Evolutionary conservation across 2,888 invertebrate genomes (phyloP), one percentile per base, ranked within the genome.

Genomic region (Saturnia japonica): DNA sequence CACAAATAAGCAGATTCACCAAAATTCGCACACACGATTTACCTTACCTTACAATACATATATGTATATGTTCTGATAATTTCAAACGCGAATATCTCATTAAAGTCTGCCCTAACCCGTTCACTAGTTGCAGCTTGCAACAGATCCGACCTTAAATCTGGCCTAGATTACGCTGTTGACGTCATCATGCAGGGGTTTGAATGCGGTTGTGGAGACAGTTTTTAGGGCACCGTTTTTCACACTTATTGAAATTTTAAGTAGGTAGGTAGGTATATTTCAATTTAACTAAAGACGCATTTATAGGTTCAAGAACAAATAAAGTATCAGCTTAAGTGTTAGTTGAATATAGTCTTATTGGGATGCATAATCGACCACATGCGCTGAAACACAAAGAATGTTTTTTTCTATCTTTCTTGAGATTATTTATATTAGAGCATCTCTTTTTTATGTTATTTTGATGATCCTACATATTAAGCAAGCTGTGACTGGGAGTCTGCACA

Each of bases 151-250:
- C 64, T 64, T 64, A 64, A 40, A 64, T 81, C 79, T 77, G 80
- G 79, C 79, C 81, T 73, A 74, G 74, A 71, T 78, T 75, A 71
- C 78, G 71, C 64, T 62, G 69, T 71, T 77, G 79, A 80, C 81
- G 82, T 81, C 82, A 82, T 72, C 22, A 71, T 78, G 81, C 78
- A 71, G 75, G 74, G 73, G 22, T 60, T 43, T 40, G 69, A 80
- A 81, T 80, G 78, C 78, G 72, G 67, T 72, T 74, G 74, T 73
- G 74, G 71, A 67, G 69, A 71, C 76, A 77, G 79, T 74, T 69
- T 68, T 73, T 74, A 70, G 70, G 47, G 62, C 54, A 64, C 9
- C 64, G n/a, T 1, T 19, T 34, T 40, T 40, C 40, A 64, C 11
- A 40, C 62, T 40, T 19, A 40, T 60, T 60, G 28, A 16, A 40